phyloP scores from a whole-genome alignment of 2,113 vertebrate species.

The Cochlearius cochlearius region DNA sequence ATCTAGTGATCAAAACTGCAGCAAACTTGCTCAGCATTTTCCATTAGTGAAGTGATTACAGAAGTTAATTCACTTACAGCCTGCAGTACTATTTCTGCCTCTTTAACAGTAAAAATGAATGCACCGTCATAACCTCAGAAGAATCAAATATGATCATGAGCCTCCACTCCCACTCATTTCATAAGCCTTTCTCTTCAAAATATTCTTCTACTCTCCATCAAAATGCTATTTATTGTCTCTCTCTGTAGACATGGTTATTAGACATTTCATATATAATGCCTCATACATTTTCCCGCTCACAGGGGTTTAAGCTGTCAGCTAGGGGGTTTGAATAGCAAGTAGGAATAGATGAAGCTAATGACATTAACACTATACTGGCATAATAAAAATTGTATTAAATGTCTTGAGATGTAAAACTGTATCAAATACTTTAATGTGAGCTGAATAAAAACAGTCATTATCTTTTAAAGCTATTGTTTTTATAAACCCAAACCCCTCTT shows the following conservation, averaged over 20 bases:
- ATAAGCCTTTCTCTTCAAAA: constrained; percentile 48
- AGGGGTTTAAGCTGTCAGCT: constrained; percentile 24
- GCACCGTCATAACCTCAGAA: constrained; percentile 10
- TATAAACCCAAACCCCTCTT: background rate
- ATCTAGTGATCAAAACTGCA: background rate
- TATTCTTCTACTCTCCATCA: constrained; percentile 45
- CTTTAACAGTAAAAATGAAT: constrained; percentile 43
- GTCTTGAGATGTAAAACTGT: background rate
- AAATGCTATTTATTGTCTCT: constrained; percentile 56
- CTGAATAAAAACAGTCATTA: background rate
- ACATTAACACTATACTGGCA: background rate
- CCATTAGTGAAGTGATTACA: background rate
- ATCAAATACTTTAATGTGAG: background rate
- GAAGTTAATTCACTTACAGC: constrained; percentile 3
- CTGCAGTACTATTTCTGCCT: background rate
- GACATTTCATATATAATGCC: constrained; percentile 25
- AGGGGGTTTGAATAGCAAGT: constrained; percentile 4
- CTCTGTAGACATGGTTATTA: constrained; percentile 41
- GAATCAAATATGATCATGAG: constrained; percentile 11
- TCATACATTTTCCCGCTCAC: constrained; percentile 40
- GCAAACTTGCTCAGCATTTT: constrained; percentile 27
- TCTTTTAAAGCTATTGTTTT: background rate
- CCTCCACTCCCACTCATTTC: constrained; percentile 40
- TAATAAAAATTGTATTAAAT: constrained; percentile 6
- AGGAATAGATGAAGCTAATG: constrained; percentile 24